phyloP scores from a whole-genome alignment of 2,113 vertebrate species.

The Xiphias gladius region DNA sequence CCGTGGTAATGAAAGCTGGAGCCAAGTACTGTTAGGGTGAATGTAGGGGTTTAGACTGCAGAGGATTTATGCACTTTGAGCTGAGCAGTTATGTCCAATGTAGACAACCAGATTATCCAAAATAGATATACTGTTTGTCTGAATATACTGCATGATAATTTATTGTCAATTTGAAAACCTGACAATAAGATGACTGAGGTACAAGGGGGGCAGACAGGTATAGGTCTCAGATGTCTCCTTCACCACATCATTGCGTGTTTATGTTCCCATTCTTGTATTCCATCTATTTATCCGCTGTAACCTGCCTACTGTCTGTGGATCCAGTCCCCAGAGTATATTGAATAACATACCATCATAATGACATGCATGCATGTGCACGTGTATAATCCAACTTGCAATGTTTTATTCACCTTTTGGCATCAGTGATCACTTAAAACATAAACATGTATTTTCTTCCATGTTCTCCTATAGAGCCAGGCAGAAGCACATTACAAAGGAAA shows the following conservation, averaged over 20 bases:
- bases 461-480: constrained; percentile 88
- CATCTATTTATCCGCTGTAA: constrained; percentile 40
- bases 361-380: constrained; percentile 28
- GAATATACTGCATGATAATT: background rate
- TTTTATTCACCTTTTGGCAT: constrained; percentile 52
- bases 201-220: background rate
- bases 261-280: constrained; percentile 48
- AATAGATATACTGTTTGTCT: background rate
- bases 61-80: constrained; percentile 5
- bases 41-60: constrained; percentile 13
- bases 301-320: constrained; percentile 42
- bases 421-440: constrained; percentile 1
- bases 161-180: constrained; percentile 20
- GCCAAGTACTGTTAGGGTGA: constrained; percentile 19
- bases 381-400: constrained; percentile 30
- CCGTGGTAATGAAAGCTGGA: constrained; percentile 38
- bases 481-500: constrained; percentile 97
- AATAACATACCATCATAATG: constrained; percentile 56
- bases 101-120: constrained; percentile 6
- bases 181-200: background rate
- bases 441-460: background rate
- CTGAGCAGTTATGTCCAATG: background rate
- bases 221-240: constrained; percentile 19
- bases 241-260: constrained; percentile 30
- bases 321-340: constrained; percentile 55